These are phyloP conservation scores for Dufourea novaeangliae DNA, from an alignment of 1,140 invertebrate species.

Conservation along the genomic window DNA sequence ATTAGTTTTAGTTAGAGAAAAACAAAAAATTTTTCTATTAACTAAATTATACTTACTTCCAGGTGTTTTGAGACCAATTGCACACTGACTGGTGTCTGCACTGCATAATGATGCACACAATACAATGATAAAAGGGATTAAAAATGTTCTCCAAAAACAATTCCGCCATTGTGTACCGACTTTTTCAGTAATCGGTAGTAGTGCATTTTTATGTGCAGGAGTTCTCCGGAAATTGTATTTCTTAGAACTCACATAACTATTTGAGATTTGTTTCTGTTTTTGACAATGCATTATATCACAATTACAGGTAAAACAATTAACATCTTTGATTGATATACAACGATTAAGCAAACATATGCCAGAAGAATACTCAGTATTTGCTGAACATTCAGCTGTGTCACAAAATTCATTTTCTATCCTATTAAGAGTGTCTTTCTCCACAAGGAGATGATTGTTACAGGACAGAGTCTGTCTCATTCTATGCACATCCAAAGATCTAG, in stretches of 20 bases:
- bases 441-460: not conserved
- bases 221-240: slow-evolving; percentile 21
- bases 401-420: slow-evolving; percentile 20
- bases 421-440: slow-evolving; percentile 14
- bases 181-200: slow-evolving; percentile 9
- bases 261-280: slow-evolving; percentile 21
- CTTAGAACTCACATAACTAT: slow-evolving; percentile 29
- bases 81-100: slow-evolving; percentile 62
- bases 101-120: slow-evolving; percentile 45
- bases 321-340: slow-evolving; percentile 16
- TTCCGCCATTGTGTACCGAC: slow-evolving; percentile 39
- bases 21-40: not conserved
- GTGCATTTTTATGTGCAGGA: slow-evolving; percentile 29
- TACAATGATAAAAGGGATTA: slow-evolving; percentile 55
- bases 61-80: slow-evolving; percentile 70
- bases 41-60: slow-evolving; percentile 71
- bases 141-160: slow-evolving; percentile 56
- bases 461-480: slow-evolving; percentile 25
- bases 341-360: slow-evolving; percentile 20
- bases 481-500: slow-evolving; percentile 31
- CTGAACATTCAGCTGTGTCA: slow-evolving; percentile 13
- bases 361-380: slow-evolving; percentile 1
- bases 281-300: slow-evolving; percentile 44
- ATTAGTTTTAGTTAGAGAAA: slow-evolving; percentile 1
- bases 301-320: slow-evolving; percentile 34